Conservation (phyloP, 1,140 invertebrate species). For the Drosophila grimshawi region DNA sequence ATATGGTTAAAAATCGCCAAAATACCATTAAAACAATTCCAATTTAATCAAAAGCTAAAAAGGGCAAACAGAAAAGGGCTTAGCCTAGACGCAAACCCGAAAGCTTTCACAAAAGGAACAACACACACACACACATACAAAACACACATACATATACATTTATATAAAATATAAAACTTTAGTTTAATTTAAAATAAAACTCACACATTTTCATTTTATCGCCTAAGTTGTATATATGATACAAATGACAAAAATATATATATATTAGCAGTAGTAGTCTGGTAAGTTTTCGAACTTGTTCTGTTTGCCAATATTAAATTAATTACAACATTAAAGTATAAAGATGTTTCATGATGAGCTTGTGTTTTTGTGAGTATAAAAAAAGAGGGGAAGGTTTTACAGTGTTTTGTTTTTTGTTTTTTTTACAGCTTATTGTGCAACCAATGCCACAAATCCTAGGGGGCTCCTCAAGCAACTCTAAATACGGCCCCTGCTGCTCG, state of each 20-base stretch:
- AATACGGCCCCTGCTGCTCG: constrained; percentile 72
- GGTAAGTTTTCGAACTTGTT: constrained; percentile 63
- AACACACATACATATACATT: neutral
- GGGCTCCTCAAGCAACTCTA: constrained; percentile 39
- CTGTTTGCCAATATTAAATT: constrained; percentile 53
- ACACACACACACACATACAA: neutral
- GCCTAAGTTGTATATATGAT: constrained; percentile 42
- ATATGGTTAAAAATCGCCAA: neutral
- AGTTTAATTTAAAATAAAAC: constrained; percentile 41
- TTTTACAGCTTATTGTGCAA: constrained; percentile 20
- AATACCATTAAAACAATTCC: neutral
- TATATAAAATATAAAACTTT: constrained; percentile 46
- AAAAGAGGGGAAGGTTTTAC: constrained; percentile 20
- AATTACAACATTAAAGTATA: constrained; percentile 31
- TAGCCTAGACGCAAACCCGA: constrained; percentile 33
- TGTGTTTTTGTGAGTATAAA: constrained; percentile 18
- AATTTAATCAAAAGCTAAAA: constrained; percentile 5
- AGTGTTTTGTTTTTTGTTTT: constrained; percentile 13
- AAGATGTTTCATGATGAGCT: constrained; percentile 15
- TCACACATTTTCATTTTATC: constrained; percentile 53
- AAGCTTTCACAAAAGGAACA: constrained; percentile 12
- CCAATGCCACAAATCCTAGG: constrained; percentile 29
- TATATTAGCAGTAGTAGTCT: constrained; percentile 45
- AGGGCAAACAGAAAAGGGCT: neutral
- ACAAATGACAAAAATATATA: constrained; percentile 32